These are phyloP conservation scores for Laupala kohalensis DNA, from an alignment of 1,140 invertebrate genomes.

Conservation along the genomic window DNA sequence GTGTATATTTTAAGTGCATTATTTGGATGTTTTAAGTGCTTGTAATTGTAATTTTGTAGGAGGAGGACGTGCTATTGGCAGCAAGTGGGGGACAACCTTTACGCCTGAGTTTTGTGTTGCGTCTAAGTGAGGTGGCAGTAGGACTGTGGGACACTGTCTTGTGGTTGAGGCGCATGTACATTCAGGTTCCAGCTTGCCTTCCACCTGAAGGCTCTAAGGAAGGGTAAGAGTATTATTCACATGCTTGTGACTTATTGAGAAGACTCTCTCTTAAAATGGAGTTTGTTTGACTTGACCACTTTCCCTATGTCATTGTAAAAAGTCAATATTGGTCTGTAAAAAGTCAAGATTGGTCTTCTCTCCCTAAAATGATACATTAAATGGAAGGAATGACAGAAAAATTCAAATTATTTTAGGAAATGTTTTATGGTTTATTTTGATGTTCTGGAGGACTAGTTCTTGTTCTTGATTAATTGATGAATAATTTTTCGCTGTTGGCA, in stretches of 20 bases:
- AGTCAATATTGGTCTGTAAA: neutral
- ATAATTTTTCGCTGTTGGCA: no score
- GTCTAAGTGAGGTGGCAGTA: conserved; percentile 58
- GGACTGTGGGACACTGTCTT: conserved; percentile 74
- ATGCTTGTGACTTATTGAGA: no score
- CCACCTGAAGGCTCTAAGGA: conserved; percentile 83
- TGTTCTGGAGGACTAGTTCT: no score
- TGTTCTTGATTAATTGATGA: no score
- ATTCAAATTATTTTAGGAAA: no score
- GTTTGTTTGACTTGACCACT: neutral
- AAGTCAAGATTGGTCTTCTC: no score
- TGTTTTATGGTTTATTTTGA: no score
- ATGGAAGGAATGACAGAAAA: no score
- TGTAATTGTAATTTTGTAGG: conserved; percentile 28
- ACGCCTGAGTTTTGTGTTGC: conserved; percentile 61
- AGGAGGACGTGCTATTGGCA: conserved; percentile 36
- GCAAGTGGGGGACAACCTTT: conserved; percentile 26
- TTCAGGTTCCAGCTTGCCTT: conserved; percentile 71
- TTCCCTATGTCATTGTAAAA: neutral
- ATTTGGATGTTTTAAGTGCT: no score
- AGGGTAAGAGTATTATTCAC: conserved; percentile 34
- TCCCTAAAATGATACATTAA: no score
- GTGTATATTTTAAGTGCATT: no score
- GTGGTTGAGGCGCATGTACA: conserved; percentile 65
- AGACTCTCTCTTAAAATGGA: neutral